Percentiles rank a stretch among this genome's conserved stretches.
Evolutionary conservation across 2,113 vertebrate genomes (phyloP).

Genomic region (Epinephelus moara): DNA sequence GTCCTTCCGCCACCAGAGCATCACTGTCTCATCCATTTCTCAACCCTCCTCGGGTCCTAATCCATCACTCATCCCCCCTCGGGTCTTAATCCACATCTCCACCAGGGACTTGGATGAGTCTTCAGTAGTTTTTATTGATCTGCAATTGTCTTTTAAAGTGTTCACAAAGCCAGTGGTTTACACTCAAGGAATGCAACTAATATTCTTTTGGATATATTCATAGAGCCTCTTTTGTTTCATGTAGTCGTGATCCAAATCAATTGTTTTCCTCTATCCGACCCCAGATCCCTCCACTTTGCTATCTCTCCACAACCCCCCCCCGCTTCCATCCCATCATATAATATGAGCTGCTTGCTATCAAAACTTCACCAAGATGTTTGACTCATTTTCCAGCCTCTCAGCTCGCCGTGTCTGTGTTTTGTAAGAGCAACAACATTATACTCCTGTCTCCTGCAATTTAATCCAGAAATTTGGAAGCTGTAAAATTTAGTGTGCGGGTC

Average conservation of each 20-base stretch:
- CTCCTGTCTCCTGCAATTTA: slow-evolving; percentile 72
- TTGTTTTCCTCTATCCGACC: slow-evolving; percentile 48
- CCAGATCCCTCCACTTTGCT: slow-evolving; percentile 26
- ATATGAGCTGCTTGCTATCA: slow-evolving; percentile 62
- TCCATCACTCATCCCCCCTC: slow-evolving; percentile 36
- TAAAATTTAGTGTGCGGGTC: slow-evolving; percentile 68
- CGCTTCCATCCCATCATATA: slow-evolving; percentile 33
- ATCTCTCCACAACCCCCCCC: slow-evolving; percentile 7
- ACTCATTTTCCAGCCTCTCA: slow-evolving; percentile 68
- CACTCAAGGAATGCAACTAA: slow-evolving; percentile 43
- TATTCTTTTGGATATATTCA: slow-evolving; percentile 55
- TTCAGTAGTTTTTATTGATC: slow-evolving; percentile 47
- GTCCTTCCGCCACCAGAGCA: slow-evolving; percentile 46
- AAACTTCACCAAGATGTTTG: slow-evolving; percentile 51
- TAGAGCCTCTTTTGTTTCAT: slow-evolving; percentile 56
- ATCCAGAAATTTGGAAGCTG: slow-evolving; percentile 73
- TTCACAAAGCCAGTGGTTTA: slow-evolving; percentile 47
- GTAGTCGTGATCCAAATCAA: slow-evolving; percentile 34
- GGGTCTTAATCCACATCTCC: slow-evolving; percentile 39
- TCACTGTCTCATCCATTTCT: slow-evolving; percentile 50
- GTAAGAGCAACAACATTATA: slow-evolving; percentile 69
- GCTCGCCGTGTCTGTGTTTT: slow-evolving; percentile 61
- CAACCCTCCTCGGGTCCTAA: slow-evolving; percentile 30
- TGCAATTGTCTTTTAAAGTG: slow-evolving; percentile 50
- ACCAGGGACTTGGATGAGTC: slow-evolving; percentile 27